Evolutionary conservation across 2,113 vertebrate genomes (phyloP), one percentile per base, ranked within the genome.

Genomic region (Galeopterus variegatus): DNA sequence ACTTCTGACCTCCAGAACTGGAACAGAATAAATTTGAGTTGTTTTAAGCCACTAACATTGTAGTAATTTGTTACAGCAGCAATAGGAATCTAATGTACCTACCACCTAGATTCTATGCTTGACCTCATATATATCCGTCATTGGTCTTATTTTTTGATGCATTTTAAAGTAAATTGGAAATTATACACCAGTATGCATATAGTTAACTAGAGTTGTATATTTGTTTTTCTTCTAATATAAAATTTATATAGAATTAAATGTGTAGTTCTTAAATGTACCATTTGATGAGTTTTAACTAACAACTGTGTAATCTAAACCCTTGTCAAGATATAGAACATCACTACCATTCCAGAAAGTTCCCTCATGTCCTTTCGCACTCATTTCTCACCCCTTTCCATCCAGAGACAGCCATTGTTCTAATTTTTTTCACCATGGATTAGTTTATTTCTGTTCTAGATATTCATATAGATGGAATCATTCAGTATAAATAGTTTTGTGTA

Each of bases 161-260:
- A 91, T 58, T 82, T 60, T 41, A 54, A 73, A 73, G 28, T 19
- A 62, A 48, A 36, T 70, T 82, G 69, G 36, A 91, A 81, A n/a
- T 91, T 26, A 56, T n/a, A 13, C 14, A 70, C 69, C 9, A 72
- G 28, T 70, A 26, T 70, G 36, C 18, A 72, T 91, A 60, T 48
- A 7, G 70, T 70, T 82, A 81, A 70, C 76, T 81, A 13, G 28
- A 81, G 14, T 91, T 58, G 21, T 70, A 26, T 69, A 69, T 70
- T 91, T 60, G 17, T 82, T 79, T 90, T 79, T 90, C 60, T 79
- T 79, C 56, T 45, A 73, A 73, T 45, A 73, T 79, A 11, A n/a
- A 56, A n/a, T 60, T 60, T 72, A 28, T 72, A 21, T 79, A 54
- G n/a, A 80, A 80, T 77, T 10, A 67, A 90, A 33, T 41, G 41